Evolutionary conservation across 1,140 invertebrate species (phyloP).

Genomic region (Berghia stephanieae): DNA sequence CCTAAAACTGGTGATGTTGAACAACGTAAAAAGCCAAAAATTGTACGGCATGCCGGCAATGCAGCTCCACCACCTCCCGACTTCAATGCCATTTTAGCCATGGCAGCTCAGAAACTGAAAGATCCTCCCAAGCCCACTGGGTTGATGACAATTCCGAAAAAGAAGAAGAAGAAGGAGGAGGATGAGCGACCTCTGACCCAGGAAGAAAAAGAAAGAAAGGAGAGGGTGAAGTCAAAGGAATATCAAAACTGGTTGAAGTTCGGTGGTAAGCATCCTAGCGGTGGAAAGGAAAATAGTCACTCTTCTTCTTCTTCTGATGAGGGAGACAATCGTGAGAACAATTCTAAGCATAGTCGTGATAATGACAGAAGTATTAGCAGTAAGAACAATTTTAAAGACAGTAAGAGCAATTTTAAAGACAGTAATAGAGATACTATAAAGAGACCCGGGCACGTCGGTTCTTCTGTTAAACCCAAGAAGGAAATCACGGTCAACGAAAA

Average conservation of each 20-base stretch:
- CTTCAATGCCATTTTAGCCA: conserved; percentile 30
- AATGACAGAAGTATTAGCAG: no score
- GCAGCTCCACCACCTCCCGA: conserved; percentile 24
- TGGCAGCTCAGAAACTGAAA: conserved; percentile 26
- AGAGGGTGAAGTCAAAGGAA: conserved; percentile 18
- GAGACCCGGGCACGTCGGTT: no score
- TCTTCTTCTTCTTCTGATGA: no score
- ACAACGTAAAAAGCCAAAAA: not conserved
- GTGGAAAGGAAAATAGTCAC: no score
- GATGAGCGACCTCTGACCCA: conserved; percentile 21
- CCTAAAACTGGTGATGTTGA: not conserved
- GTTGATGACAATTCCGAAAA: conserved; percentile 17
- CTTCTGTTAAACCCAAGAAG: no score
- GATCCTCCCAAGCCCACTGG: conserved; percentile 15
- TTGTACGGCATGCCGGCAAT: not conserved
- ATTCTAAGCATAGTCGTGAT: no score
- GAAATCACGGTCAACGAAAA: conserved; percentile 24
- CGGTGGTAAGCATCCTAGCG: conserved; percentile 20
- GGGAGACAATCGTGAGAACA: no score
- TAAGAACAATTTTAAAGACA: no score
- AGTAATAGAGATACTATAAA: no score
- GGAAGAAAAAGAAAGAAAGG: conserved; percentile 30
- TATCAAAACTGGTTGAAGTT: conserved; percentile 29
- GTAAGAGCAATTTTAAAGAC: no score
- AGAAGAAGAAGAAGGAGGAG: conserved; percentile 28